A percentile compares a stretch with the other conserved stretches of the same genome.
phyloP scores from a whole-genome alignment of 2,113 vertebrate genomes.

The Rhipidura dahli region DNA sequence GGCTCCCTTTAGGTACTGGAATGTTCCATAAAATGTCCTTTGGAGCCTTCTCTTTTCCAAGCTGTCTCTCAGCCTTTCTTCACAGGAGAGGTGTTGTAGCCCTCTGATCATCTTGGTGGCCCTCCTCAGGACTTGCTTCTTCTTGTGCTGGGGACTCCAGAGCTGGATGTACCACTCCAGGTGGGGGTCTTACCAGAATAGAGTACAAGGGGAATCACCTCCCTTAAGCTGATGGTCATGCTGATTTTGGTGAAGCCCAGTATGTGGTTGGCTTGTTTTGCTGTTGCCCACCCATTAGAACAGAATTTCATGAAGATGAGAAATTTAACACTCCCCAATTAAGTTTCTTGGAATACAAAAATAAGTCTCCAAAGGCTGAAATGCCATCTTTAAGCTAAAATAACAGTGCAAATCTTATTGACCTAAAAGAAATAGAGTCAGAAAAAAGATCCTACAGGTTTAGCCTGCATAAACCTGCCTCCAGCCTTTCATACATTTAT shows the following conservation, averaged over 20 bases:
- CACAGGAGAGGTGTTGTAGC: background rate
- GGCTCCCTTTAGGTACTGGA: background rate
- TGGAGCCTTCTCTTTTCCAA: background rate
- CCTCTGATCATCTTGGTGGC: background rate
- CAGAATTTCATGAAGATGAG: background rate
- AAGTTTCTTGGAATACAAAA: background rate
- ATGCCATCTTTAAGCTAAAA: background rate
- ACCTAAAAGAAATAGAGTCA: background rate
- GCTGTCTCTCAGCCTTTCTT: background rate
- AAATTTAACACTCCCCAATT: accelerated
- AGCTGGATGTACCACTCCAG: background rate
- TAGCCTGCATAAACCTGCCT: background rate
- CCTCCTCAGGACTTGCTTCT: background rate
- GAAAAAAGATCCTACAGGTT: background rate
- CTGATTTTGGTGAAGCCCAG: background rate
- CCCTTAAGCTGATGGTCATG: background rate
- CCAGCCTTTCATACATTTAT: background rate
- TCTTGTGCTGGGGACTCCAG: background rate
- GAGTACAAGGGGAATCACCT: background rate
- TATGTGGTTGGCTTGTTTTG: background rate
- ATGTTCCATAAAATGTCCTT: background rate
- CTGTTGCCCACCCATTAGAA: background rate
- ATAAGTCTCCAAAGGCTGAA: background rate
- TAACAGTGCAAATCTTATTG: background rate
- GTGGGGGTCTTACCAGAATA: background rate